These are phyloP conservation scores for Hylomyscus alleni DNA, from an alignment of 2,797 vertebrate genomes.

Conservation along the genomic window DNA sequence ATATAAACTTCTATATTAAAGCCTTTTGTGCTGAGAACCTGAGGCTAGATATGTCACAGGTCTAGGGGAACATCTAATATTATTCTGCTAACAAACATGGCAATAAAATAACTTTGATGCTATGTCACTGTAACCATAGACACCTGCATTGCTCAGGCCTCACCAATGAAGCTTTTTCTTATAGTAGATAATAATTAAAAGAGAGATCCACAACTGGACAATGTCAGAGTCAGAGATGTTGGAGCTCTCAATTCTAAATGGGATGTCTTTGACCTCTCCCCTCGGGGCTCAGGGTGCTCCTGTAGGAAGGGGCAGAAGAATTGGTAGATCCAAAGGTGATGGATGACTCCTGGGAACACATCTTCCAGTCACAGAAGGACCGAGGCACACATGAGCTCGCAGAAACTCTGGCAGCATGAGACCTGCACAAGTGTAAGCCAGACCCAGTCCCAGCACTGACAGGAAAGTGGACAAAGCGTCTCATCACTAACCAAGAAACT, in stretches of 20 bases:
- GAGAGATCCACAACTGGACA: not conserved
- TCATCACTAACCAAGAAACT: not conserved
- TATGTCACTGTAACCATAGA: not conserved
- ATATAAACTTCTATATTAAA: constrained; percentile 17
- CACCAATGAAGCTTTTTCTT: not conserved
- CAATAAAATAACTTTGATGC: not conserved
- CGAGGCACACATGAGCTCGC: not conserved
- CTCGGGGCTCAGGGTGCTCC: not conserved
- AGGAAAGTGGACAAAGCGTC: not conserved
- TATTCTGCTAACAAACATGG: not conserved
- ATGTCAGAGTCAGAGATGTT: too few relatives aligned
- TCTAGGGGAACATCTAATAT: not conserved
- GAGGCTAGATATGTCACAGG: not conserved
- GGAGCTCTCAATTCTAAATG: not conserved
- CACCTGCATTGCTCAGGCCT: not conserved
- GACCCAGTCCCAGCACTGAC: not conserved
- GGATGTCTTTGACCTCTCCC: not conserved
- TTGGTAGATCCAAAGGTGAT: not conserved
- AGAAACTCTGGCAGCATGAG: not conserved
- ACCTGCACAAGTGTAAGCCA: not conserved
- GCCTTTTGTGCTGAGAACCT: not conserved
- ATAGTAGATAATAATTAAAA: not conserved
- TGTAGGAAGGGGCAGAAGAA: not conserved
- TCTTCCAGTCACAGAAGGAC: not conserved
- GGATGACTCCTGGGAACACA: not conserved